A percentile compares a stretch with the other conserved stretches of the same genome.
Evolutionary conservation across 2,888 invertebrate species (phyloP).

Genomic region (Drosophila dives): DNA sequence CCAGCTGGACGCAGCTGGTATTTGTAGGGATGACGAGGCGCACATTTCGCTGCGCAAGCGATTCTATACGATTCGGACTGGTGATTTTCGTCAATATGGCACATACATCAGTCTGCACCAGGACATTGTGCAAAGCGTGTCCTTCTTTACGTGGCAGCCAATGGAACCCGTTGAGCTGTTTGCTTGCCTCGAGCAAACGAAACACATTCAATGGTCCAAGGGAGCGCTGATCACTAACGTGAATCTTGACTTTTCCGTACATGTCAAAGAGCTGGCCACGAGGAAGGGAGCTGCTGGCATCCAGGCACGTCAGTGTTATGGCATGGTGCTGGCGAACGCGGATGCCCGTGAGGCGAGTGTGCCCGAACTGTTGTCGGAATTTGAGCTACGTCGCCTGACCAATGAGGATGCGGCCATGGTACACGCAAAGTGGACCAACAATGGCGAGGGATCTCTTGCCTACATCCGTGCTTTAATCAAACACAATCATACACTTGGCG

Average conservation of each 20-base stretch:
- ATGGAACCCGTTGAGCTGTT: conserved; percentile 60
- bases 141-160: conserved; percentile 79
- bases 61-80: conserved; percentile 74
- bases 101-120: conserved; percentile 80
- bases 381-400: conserved; percentile 55
- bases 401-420: conserved; percentile 67
- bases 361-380: conserved; percentile 69
- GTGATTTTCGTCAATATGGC: conserved; percentile 71
- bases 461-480: conserved; percentile 74
- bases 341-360: conserved; percentile 47
- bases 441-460: conserved; percentile 73
- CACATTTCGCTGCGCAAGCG: conserved; percentile 69
- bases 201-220: conserved; percentile 71
- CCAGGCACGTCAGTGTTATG: conserved; percentile 68
- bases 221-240: conserved; percentile 79
- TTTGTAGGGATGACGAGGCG: conserved; percentile 12
- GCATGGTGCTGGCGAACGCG: conserved; percentile 61
- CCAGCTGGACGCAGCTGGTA: conserved; percentile 54
- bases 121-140: conserved; percentile 78
- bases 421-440: conserved; percentile 76
- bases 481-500: conserved; percentile 70
- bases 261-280: conserved; percentile 61
- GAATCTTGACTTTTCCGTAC: conserved; percentile 49
- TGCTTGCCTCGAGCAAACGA: conserved; percentile 73
- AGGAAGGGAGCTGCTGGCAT: conserved; percentile 49